Conservation (phyloP, 2,113 vertebrate species). For the Oryzias celebensis region DNA sequence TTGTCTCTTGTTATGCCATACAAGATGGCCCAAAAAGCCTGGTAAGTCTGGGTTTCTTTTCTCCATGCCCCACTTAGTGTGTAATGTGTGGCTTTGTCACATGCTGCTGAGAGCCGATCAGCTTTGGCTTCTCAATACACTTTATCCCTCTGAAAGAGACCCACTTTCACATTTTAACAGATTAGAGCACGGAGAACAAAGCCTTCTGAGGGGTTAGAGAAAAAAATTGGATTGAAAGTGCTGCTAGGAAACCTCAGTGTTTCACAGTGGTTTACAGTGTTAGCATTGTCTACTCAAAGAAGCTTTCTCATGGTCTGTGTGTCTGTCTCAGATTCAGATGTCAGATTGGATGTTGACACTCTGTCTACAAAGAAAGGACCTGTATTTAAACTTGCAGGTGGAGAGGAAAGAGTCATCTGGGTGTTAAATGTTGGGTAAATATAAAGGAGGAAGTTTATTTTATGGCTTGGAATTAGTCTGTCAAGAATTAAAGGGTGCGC, state of each 20-base stretch:
- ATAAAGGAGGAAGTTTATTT: conserved; percentile 17
- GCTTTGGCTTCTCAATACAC: conserved; percentile 66
- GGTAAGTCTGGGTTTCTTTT: conserved; percentile 47
- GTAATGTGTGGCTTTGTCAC: conserved; percentile 65
- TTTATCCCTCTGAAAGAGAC: conserved; percentile 63
- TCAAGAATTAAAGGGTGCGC: conserved; percentile 1
- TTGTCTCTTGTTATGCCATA: conserved; percentile 34
- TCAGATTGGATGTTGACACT: conserved; percentile 62
- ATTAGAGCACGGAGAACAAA: conserved; percentile 69
- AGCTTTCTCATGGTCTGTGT: conserved; percentile 40
- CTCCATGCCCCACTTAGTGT: conserved; percentile 64
- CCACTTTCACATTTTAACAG: conserved; percentile 68
- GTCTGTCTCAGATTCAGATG: conserved; percentile 47
- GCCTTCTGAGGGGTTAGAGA: conserved; percentile 38
- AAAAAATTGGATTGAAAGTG: conserved; percentile 34
- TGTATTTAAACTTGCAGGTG: conserved; percentile 40
- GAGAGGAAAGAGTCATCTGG: conserved; percentile 29
- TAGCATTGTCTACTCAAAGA: conserved; percentile 62
- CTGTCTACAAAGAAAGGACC: conserved; percentile 26
- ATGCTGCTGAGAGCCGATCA: conserved; percentile 65
- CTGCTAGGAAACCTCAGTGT: conserved; percentile 48
- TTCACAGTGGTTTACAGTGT: conserved; percentile 68
- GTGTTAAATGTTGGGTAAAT: conserved; percentile 19
- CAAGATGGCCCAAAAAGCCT: conserved; percentile 40
- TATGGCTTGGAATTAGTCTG: conserved; percentile 1